Conservation (phyloP, 2,888 invertebrate species). For the Melitaea athalia region DNA sequence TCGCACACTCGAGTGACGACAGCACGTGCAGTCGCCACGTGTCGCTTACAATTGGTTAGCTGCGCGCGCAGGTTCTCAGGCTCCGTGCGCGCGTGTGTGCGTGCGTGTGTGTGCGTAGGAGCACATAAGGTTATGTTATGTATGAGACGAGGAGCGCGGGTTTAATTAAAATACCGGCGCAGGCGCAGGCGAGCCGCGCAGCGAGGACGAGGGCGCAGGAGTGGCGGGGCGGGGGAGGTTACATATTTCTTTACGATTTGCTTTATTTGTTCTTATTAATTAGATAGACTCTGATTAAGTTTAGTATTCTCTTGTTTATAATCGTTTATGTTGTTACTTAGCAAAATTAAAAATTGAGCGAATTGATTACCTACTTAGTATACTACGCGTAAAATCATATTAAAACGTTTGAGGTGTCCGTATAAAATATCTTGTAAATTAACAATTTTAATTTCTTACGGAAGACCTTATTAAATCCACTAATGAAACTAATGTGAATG, state of each 20-base stretch:
- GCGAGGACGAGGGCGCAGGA: conserved; percentile 27
- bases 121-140: conserved; percentile 36
- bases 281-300: conserved; percentile 34
- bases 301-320: background rate
- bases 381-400: too few species aligned
- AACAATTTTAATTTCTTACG: too few species aligned
- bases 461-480: too few species aligned
- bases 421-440: too few species aligned
- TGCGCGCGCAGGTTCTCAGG: conserved; percentile 22
- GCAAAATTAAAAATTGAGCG: too few species aligned
- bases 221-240: conserved; percentile 23
- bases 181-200: conserved; percentile 32
- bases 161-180: conserved; percentile 58
- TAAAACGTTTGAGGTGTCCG: too few species aligned
- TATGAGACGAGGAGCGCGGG: conserved; percentile 40
- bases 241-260: conserved; percentile 34
- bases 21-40: conserved; percentile 31
- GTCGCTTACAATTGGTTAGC: conserved; percentile 23
- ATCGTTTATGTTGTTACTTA: background rate
- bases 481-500: too few species aligned
- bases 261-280: conserved; percentile 50
- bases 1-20: background rate
- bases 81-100: conserved; percentile 11
- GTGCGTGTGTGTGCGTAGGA: conserved; percentile 19
- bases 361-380: too few species aligned